Conservation (phyloP, 2,797 vertebrate species). For the Arnoldichthys spilopterus region DNA sequence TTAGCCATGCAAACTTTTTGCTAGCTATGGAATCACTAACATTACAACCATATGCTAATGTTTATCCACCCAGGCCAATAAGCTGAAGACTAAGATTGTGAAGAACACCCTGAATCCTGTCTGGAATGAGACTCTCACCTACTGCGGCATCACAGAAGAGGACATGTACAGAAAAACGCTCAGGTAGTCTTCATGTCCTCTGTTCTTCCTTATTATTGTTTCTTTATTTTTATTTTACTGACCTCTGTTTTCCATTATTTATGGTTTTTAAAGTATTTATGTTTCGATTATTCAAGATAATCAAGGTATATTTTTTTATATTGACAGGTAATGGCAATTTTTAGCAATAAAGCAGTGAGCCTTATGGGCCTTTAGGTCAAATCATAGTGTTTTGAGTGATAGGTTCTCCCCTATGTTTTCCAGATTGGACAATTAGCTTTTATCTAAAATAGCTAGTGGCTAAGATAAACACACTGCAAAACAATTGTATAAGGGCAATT, state of each 20-base stretch:
- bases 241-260: constrained; percentile 41
- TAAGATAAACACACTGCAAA: neutral
- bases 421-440: neutral
- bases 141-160: constrained; percentile 63
- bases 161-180: constrained; percentile 45
- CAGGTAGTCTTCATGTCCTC: constrained; percentile 29
- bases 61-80: constrained; percentile 68
- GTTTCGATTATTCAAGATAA: neutral
- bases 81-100: constrained; percentile 77
- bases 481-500: too few species aligned
- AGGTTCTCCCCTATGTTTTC: neutral
- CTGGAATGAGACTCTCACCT: constrained; percentile 76
- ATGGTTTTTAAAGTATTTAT: too few species aligned
- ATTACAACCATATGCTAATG: neutral
- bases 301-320: neutral
- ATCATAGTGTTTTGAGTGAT: neutral
- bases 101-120: constrained; percentile 76
- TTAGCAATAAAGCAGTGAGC: neutral
- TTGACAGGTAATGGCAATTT: neutral
- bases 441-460: neutral
- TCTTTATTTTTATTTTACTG: neutral
- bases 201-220: constrained; percentile 41
- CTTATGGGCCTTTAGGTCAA: too few species aligned
- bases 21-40: too few species aligned
- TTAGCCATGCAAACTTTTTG: too few species aligned